Conservation (phyloP, 2,113 vertebrate genomes). For the Gavialis gangeticus region DNA sequence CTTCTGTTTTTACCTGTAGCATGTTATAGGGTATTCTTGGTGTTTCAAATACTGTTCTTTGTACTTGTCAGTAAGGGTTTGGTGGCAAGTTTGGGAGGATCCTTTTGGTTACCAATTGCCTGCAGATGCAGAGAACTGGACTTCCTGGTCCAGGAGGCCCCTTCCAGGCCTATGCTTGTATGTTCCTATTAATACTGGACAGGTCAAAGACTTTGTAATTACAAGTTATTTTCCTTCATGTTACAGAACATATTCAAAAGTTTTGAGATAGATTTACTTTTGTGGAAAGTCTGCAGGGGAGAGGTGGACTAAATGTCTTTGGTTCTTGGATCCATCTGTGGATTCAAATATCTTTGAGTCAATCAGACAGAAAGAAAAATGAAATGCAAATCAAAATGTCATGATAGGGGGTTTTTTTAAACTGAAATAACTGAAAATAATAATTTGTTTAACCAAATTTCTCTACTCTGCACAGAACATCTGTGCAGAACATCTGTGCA, state of each 20-base stretch:
- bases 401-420: neutral
- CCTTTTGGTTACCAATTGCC: too few relatives aligned
- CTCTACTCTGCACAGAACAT: neutral
- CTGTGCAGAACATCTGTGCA: neutral
- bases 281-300: neutral
- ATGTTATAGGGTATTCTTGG: too few relatives aligned
- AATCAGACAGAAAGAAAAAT: neutral
- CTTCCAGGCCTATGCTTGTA: too few relatives aligned
- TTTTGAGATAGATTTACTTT: neutral
- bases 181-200: too few relatives aligned
- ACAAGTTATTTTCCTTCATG: accelerated
- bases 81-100: too few relatives aligned
- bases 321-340: too few relatives aligned
- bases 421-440: neutral
- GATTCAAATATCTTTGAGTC: too few relatives aligned
- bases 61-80: too few relatives aligned
- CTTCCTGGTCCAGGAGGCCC: too few relatives aligned
- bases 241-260: neutral
- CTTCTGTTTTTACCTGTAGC: too few relatives aligned
- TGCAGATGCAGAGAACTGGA: too few relatives aligned
- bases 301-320: accelerated
- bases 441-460: neutral
- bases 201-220: neutral
- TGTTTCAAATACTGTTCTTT: too few relatives aligned
- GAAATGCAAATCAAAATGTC: neutral